A percentile compares a stretch with the other conserved stretches of the same genome.
phyloP scores from a whole-genome alignment of 1,140 invertebrate genomes.

The Acyrthosiphon pisum region DNA sequence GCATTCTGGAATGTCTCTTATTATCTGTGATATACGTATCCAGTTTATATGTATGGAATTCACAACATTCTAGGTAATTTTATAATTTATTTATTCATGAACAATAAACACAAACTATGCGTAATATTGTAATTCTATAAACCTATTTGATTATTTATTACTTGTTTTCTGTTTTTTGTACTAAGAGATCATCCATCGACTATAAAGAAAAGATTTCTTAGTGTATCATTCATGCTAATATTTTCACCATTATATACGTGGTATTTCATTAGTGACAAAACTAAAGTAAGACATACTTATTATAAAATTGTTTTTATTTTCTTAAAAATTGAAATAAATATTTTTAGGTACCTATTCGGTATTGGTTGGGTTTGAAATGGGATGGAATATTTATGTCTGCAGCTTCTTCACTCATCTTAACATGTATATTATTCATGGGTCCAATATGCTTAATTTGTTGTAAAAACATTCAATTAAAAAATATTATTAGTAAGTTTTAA shows the following conservation, averaged over 20 bases:
- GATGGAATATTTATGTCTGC: slow-evolving; percentile 77
- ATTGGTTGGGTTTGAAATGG: slow-evolving; percentile 78
- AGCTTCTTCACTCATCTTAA: slow-evolving; percentile 79
- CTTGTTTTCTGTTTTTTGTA: slow-evolving; percentile 55
- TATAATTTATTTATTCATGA: not conserved
- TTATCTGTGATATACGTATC: slow-evolving; percentile 79
- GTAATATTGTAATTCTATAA: not conserved
- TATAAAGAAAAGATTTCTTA: slow-evolving; percentile 86
- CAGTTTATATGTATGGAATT: slow-evolving; percentile 84
- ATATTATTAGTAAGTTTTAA: slow-evolving; percentile 36
- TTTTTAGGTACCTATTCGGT: slow-evolving; percentile 70
- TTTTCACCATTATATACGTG: slow-evolving; percentile 80
- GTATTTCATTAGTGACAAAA: slow-evolving; percentile 69
- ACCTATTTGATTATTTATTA: slow-evolving; percentile 44
- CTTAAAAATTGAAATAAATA: not conserved
- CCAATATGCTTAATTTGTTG: slow-evolving; percentile 71
- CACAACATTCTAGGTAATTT: slow-evolving; percentile 73
- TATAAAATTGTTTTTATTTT: not conserved
- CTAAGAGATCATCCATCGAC: slow-evolving; percentile 83
- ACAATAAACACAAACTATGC: not conserved
- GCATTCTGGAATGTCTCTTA: slow-evolving; percentile 69
- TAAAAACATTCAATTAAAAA: slow-evolving; percentile 48
- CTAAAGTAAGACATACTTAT: slow-evolving; percentile 65
- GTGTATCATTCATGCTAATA: slow-evolving; percentile 81
- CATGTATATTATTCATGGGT: slow-evolving; percentile 84